These are phyloP conservation scores for Onchidella celtica DNA, from an alignment of 2,888 invertebrate genomes.

Conservation along the genomic window DNA sequence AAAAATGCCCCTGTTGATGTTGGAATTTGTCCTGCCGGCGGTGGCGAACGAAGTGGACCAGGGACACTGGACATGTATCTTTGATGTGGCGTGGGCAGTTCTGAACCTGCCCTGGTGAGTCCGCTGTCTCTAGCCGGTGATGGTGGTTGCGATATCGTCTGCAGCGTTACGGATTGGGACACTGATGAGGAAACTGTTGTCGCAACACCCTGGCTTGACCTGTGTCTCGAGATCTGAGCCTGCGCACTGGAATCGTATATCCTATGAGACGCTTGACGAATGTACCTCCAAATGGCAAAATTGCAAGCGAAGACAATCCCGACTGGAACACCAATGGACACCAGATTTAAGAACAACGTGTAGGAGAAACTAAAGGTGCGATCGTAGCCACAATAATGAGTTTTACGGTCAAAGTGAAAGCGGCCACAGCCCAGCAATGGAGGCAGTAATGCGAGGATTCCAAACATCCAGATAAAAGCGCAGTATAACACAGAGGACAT, in stretches of 20 bases:
- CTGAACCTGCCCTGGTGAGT: too few relatives aligned
- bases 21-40: too few relatives aligned
- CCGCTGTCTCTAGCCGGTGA: too few relatives aligned
- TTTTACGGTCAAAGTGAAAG: conserved; percentile 29
- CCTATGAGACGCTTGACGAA: conserved; percentile 2
- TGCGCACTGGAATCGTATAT: not conserved
- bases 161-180: too few relatives aligned
- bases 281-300: conserved; percentile 33
- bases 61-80: too few relatives aligned
- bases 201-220: too few relatives aligned
- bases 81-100: too few relatives aligned
- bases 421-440: conserved; percentile 42
- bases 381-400: conserved; percentile 45
- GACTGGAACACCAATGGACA: conserved; percentile 17
- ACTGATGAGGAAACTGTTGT: too few relatives aligned
- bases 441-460: conserved; percentile 15
- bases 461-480: conserved; percentile 26
- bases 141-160: too few relatives aligned
- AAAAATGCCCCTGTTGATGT: too few relatives aligned
- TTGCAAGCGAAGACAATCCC: conserved; percentile 34
- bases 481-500: not conserved
- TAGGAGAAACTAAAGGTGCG: conserved; percentile 32
- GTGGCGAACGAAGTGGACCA: too few relatives aligned
- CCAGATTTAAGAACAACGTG: conserved; percentile 36
- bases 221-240: too few relatives aligned